phyloP scores from a whole-genome alignment of 2,113 vertebrate genomes.

The Guaruba guarouba region DNA sequence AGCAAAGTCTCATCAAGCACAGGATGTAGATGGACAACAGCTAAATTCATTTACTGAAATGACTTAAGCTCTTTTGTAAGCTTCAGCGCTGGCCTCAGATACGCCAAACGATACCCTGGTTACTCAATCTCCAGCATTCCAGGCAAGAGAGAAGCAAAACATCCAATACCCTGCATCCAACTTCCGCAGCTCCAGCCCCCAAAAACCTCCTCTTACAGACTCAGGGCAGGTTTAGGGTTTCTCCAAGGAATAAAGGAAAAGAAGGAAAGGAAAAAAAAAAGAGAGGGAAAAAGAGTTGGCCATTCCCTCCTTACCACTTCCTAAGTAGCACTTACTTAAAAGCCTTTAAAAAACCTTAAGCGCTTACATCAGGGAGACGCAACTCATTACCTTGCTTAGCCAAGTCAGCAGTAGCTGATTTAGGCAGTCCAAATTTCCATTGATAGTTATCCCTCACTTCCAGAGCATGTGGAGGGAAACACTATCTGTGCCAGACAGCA shows the following conservation, averaged over 20 bases:
- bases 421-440: background rate
- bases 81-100: slow-evolving; percentile 16
- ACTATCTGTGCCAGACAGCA: background rate
- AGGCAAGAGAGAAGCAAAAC: slow-evolving; percentile 10
- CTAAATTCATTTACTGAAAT: slow-evolving; percentile 61
- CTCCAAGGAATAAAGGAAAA: background rate
- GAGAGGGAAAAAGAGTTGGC: background rate
- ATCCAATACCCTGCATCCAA: background rate
- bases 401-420: background rate
- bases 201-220: background rate
- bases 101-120: slow-evolving; percentile 15
- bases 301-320: background rate
- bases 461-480: background rate
- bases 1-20: slow-evolving; percentile 55
- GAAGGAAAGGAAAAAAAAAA: background rate
- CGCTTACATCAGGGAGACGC: background rate
- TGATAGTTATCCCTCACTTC: background rate
- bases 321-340: background rate
- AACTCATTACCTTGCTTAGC: background rate
- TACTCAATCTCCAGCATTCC: slow-evolving; percentile 1
- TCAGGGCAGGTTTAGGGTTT: background rate
- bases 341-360: background rate
- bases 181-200: background rate
- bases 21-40: slow-evolving; percentile 63
- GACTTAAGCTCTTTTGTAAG: slow-evolving; percentile 49